These are phyloP conservation scores for Gobiocypris rarus DNA, from an alignment of 2,113 vertebrate genomes.

Conservation along the genomic window DNA sequence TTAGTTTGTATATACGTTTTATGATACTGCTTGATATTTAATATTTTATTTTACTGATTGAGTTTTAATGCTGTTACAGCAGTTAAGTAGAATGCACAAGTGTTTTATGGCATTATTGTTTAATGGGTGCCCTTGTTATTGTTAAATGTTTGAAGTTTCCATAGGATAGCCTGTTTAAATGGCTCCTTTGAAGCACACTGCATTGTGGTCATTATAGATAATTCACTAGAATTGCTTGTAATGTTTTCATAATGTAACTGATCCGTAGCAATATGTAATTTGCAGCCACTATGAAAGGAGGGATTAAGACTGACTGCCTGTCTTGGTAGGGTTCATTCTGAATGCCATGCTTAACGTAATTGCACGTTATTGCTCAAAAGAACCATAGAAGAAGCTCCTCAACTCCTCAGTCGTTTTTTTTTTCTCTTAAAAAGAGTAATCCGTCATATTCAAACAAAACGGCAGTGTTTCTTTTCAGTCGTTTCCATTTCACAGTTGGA, in stretches of 20 bases:
- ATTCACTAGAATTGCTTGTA: constrained; percentile 24
- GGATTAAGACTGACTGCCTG: constrained; percentile 38
- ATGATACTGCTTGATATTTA: too few relatives aligned
- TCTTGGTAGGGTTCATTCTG: constrained; percentile 47
- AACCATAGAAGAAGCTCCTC: constrained; percentile 33
- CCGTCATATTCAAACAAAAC: constrained; percentile 4
- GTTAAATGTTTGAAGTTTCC: neutral
- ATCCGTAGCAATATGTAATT: constrained; percentile 43
- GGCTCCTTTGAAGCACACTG: neutral
- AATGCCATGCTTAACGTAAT: constrained; percentile 55
- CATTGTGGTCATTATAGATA: constrained; percentile 19
- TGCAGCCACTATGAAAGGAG: constrained; percentile 20
- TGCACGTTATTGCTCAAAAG: constrained; percentile 47
- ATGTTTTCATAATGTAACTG: constrained; percentile 50
- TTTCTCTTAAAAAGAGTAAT: constrained; percentile 15
- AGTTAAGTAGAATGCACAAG: neutral
- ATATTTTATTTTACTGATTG: neutral
- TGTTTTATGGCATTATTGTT: neutral
- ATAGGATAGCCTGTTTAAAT: neutral
- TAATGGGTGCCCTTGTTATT: neutral
- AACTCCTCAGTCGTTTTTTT: constrained; percentile 25
- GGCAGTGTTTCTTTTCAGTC: constrained; percentile 18
- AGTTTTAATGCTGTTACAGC: neutral
- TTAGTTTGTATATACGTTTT: too few relatives aligned
- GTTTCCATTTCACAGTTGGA: constrained; percentile 28